These are phyloP conservation scores for Nesidiocoris tenuis DNA, from an alignment of 2,888 invertebrate species.

Conservation along the genomic window DNA sequence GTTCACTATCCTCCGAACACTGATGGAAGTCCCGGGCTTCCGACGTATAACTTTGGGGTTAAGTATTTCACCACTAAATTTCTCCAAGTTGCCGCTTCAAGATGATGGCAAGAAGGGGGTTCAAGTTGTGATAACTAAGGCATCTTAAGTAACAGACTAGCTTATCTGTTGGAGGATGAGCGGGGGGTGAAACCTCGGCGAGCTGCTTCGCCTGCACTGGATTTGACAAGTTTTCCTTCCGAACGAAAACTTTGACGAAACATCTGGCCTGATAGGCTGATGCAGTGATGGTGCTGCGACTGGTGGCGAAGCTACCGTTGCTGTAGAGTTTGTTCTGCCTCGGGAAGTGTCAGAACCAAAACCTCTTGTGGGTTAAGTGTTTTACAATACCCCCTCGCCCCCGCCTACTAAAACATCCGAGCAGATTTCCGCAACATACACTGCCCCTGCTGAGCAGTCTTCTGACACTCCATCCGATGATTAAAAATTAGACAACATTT, in stretches of 20 bases:
- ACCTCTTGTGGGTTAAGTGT: constrained; percentile 17
- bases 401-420: no score
- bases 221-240: constrained; percentile 21
- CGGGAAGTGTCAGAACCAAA: constrained; percentile 26
- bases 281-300: background rate
- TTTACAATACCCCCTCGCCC: constrained; percentile 10
- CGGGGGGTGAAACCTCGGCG: background rate
- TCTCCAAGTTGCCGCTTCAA: background rate
- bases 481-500: no score
- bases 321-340: constrained; percentile 15
- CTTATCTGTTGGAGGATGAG: background rate
- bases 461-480: no score
- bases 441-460: no score
- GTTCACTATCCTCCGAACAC: background rate
- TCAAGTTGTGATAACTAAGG: background rate
- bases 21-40: background rate
- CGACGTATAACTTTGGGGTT: background rate
- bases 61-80: background rate
- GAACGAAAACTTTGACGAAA: constrained; percentile 11
- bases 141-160: background rate
- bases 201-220: background rate
- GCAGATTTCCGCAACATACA: no score
- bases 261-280: constrained; percentile 23
- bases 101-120: background rate
- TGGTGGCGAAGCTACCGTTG: background rate